A percentile compares a stretch with the other conserved stretches of the same genome.
Conservation (phyloP, 2,888 invertebrate genomes). For the Drosophila subquinaria region DNA sequence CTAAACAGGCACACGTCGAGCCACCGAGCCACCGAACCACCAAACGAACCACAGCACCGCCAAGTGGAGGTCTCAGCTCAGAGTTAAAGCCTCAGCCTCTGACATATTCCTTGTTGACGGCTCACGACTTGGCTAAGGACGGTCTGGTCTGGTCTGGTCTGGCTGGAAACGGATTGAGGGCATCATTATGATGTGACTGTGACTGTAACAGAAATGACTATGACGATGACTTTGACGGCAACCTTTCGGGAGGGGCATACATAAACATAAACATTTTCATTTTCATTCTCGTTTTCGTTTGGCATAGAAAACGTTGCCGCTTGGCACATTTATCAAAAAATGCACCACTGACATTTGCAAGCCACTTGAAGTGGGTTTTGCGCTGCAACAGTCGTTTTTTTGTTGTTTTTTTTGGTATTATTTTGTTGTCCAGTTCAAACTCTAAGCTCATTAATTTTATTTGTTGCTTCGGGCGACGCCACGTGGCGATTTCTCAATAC, state of each 20-base stretch:
- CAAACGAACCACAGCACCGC: slow-evolving; percentile 2
- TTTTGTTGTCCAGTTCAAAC: slow-evolving; percentile 46
- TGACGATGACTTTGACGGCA: slow-evolving; percentile 37
- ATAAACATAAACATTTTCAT: slow-evolving; percentile 68
- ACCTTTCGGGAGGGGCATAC: slow-evolving; percentile 75
- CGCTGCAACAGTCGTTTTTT: slow-evolving; percentile 43
- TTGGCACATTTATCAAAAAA: slow-evolving; percentile 79
- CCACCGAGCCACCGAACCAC: slow-evolving; percentile 42
- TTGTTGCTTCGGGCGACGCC: slow-evolving; percentile 56
- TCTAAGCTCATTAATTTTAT: slow-evolving; percentile 71
- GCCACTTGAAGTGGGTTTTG: slow-evolving; percentile 73
- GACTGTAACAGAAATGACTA: slow-evolving; percentile 34
- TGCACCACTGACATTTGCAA: slow-evolving; percentile 74
- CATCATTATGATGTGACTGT: slow-evolving; percentile 79
- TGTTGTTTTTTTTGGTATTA: slow-evolving; percentile 1
- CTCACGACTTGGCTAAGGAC: slow-evolving; percentile 74
- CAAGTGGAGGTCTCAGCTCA: slow-evolving; percentile 22
- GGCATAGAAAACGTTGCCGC: slow-evolving; percentile 66
- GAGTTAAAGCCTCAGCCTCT: slow-evolving; percentile 62
- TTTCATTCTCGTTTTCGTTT: slow-evolving; percentile 72
- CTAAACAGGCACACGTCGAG: slow-evolving; percentile 80
- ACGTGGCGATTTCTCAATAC: slow-evolving; percentile 69
- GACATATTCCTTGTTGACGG: slow-evolving; percentile 81
- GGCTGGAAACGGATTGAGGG: slow-evolving; percentile 71
- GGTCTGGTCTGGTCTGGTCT: slow-evolving; percentile 39